A percentile compares a stretch with the other conserved stretches of the same genome.
phyloP scores from a whole-genome alignment of 2,797 vertebrate species.

The Lepidocolaptes lacrymiger region DNA sequence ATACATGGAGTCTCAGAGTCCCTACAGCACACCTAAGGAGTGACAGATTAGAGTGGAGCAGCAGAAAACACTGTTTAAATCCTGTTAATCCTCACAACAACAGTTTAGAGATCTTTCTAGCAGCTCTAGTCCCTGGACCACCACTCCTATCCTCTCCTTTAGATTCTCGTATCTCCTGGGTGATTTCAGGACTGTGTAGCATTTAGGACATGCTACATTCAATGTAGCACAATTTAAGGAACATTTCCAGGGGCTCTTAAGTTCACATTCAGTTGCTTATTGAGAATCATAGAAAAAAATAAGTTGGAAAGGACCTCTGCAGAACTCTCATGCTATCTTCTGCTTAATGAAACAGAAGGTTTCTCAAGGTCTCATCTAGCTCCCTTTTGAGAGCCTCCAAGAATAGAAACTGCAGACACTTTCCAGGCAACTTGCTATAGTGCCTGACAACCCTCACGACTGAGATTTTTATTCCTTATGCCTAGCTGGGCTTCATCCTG shows the following conservation, averaged over 20 bases:
- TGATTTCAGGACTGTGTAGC: not conserved
- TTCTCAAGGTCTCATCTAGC: not conserved
- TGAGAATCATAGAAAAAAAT: not conserved
- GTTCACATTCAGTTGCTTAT: not conserved
- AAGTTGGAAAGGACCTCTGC: not conserved
- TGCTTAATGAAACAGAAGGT: not conserved
- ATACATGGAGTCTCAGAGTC: not conserved
- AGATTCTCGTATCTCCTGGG: not conserved
- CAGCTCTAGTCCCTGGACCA: not conserved
- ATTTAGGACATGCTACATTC: not conserved
- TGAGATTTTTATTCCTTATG: not conserved
- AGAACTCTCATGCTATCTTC: not conserved
- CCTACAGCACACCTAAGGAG: not conserved
- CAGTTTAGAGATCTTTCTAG: not conserved
- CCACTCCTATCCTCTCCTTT: not conserved
- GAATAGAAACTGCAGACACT: not conserved
- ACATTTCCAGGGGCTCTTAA: not conserved
- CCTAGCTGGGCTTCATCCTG: not conserved
- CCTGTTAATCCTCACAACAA: not conserved
- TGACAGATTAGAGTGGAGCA: not conserved
- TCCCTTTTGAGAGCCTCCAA: not conserved
- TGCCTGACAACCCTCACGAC: not conserved
- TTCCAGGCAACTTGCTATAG: not conserved
- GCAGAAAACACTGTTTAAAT: not conserved
- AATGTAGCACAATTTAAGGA: not conserved